phyloP scores from a whole-genome alignment of 2,888 invertebrate species.

The Arge pagana region DNA sequence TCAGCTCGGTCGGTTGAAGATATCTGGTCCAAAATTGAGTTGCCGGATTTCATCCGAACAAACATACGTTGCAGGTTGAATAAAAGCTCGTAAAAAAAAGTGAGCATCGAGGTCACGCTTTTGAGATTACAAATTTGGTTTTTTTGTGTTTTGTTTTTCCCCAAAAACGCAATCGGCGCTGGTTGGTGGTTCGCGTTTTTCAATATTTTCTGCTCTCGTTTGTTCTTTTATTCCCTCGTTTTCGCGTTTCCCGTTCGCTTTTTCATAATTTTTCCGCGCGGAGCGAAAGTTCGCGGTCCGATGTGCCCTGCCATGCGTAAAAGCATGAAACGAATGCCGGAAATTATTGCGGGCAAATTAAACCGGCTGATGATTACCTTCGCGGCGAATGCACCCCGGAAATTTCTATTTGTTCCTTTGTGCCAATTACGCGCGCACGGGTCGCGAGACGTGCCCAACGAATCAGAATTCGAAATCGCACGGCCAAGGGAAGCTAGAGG shows the following conservation, averaged over 20 bases:
- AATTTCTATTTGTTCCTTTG: constrained; percentile 10
- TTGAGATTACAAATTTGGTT: neutral
- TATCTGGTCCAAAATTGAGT: too few relatives aligned
- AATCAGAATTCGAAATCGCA: constrained; percentile 14
- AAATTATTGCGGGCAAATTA: constrained; percentile 22
- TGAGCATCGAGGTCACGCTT: too few relatives aligned
- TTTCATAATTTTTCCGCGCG: too few relatives aligned
- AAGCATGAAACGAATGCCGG: constrained; percentile 16
- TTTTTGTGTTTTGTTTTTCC: neutral
- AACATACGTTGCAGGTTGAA: too few relatives aligned
- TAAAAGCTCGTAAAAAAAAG: too few relatives aligned
- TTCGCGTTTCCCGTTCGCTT: neutral
- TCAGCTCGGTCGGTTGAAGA: too few relatives aligned
- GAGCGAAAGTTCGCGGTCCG: too few relatives aligned
- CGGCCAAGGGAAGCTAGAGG: too few relatives aligned
- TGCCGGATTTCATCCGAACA: too few relatives aligned
- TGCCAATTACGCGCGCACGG: neutral
- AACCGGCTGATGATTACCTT: constrained; percentile 18
- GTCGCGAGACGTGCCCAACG: constrained; percentile 1
- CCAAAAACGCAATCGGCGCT: too few relatives aligned
- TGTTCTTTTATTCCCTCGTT: neutral
- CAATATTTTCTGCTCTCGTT: neutral
- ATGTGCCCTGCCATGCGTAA: constrained; percentile 8
- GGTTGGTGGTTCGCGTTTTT: neutral
- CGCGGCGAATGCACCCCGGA: constrained; percentile 14